These are phyloP conservation scores for Sphyrna mokarran DNA, from an alignment of 2,113 vertebrate genomes.

Conservation along the genomic window DNA sequence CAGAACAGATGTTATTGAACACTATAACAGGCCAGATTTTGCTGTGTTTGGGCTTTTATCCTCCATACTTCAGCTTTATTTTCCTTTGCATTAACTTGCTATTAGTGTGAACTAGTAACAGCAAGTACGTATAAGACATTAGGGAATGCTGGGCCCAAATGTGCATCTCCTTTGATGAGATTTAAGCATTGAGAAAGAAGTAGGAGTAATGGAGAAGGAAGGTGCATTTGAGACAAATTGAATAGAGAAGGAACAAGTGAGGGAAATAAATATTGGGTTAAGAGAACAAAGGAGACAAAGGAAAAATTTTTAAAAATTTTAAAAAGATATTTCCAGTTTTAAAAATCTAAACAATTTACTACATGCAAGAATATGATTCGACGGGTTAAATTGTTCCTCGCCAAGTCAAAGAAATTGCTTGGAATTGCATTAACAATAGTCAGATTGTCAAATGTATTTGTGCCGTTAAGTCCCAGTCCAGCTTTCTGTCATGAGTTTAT, in stretches of 20 bases:
- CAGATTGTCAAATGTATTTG: not conserved
- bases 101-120: not conserved
- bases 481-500: not conserved
- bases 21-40: not conserved
- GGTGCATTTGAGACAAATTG: not conserved
- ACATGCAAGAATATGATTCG: not conserved
- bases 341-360: not conserved
- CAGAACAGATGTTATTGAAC: not conserved
- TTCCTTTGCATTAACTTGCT: not conserved
- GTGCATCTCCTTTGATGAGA: not conserved
- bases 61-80: not conserved
- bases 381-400: not conserved
- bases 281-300: not conserved
- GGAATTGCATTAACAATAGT: not conserved
- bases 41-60: not conserved
- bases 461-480: not conserved
- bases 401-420: not conserved
- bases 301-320: not conserved
- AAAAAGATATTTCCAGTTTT: not conserved
- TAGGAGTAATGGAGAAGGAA: not conserved
- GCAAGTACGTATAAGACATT: no score
- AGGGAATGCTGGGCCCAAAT: not conserved
- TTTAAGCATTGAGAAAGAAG: not conserved
- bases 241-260: not conserved
- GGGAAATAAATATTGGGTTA: not conserved